These are phyloP conservation scores for Cryptophagus acutangulus DNA, from an alignment of 2,888 invertebrate genomes.

Conservation along the genomic window DNA sequence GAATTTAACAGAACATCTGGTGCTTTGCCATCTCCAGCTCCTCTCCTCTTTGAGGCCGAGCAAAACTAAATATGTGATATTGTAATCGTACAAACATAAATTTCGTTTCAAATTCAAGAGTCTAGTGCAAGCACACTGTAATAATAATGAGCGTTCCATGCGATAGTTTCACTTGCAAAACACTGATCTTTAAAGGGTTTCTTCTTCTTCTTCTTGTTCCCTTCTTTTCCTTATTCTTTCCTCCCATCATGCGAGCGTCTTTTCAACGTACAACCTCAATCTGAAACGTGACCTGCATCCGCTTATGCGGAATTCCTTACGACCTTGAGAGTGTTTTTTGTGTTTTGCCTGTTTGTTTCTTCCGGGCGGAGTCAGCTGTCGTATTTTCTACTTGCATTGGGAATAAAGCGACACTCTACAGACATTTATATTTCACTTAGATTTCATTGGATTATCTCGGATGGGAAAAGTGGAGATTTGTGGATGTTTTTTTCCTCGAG, in stretches of 20 bases:
- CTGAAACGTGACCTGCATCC: conserved; percentile 39
- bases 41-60: no score
- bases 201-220: conserved; percentile 16
- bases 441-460: conserved; percentile 39
- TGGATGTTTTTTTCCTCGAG: conserved; percentile 30
- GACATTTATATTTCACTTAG: conserved; percentile 40
- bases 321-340: conserved; percentile 32
- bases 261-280: conserved; percentile 27
- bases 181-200: no score
- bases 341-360: conserved; percentile 29
- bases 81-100: no score
- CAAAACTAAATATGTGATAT: no score
- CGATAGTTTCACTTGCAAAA: no score
- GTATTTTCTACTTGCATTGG: conserved; percentile 30
- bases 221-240: no score
- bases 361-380: conserved; percentile 27
- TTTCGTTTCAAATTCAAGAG: no score
- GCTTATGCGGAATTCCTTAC: conserved; percentile 29
- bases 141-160: no score
- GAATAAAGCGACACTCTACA: conserved; percentile 32
- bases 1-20: conserved; percentile 25
- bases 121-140: no score
- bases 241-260: conserved; percentile 13
- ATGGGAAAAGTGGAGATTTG: conserved; percentile 38
- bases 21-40: no score